Conservation (phyloP, 64 coral and sea anemone genomes). For the Montipora efflorescens region DNA sequence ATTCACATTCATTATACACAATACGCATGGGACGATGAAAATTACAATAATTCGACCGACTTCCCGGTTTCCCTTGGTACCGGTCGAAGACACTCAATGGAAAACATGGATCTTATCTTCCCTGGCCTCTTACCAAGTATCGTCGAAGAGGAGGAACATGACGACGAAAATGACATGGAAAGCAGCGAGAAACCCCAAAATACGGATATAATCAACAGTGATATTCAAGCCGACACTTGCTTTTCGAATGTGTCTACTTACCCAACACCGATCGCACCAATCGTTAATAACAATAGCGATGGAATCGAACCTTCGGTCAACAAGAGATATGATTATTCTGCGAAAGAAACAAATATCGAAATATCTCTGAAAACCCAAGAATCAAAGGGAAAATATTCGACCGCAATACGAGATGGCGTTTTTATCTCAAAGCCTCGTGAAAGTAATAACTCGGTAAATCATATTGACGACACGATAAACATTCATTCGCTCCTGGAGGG, state of each 20-base stretch:
- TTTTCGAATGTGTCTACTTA: background rate
- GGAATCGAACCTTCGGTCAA: background rate
- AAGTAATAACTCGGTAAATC: background rate
- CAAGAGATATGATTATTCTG: background rate
- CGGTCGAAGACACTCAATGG: conserved; percentile 85
- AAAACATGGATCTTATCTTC: conserved; percentile 92
- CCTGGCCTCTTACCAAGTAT: conserved; percentile 87
- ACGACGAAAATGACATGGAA: conserved; percentile 44
- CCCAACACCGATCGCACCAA: background rate
- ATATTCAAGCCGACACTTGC: background rate
- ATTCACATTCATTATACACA: conserved; percentile 81
- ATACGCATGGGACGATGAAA: conserved; percentile 71
- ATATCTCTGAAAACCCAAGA: background rate
- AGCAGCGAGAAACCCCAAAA: conserved; percentile 20
- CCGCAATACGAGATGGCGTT: background rate
- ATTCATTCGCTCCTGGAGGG: background rate
- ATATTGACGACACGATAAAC: background rate
- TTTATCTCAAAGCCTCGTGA: background rate
- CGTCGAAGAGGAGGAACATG: conserved; percentile 76
- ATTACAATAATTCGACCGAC: conserved; percentile 5
- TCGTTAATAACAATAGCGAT: conserved; percentile 8
- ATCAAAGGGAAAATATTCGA: background rate
- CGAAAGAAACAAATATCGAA: background rate
- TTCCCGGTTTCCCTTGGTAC: background rate
- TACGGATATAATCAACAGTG: background rate